Evolutionary conservation across 2,113 vertebrate genomes (phyloP), one percentile per base, ranked within the genome.

Genomic region (Dipodomys ordii): DNA sequence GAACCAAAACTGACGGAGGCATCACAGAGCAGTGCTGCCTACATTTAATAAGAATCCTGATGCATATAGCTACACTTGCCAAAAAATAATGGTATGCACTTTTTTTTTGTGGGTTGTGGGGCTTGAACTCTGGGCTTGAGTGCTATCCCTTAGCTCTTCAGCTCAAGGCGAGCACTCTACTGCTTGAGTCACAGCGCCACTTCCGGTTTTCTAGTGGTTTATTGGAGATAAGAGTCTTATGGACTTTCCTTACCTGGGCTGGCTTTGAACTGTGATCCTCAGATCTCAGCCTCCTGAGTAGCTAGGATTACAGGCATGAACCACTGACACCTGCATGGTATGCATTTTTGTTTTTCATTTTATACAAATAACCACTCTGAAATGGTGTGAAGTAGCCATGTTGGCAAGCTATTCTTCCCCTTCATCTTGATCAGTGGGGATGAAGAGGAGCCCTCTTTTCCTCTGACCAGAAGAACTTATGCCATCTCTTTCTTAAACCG

Each of bases 41-140:
- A 12, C 9, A 62, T 57, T 1, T 22, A n/a, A 11, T 2, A 60
- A 57, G 4, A 18, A 18, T 57, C 6, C n/a, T 80, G 20, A 18
- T 4, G 18, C 12, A 4, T 4, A 11, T 0, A 19, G 15, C 23
- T 39, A 9, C 0, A 0, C 13, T 80, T 32, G 4, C 30, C 23
- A 28, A 72, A 3, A 22, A 67, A 32, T 35, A 23, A 23, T 25
- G 1, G 0, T 6, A 5, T 10, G 28, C 67, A 78, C 28, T 23
- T 11, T 73, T 67, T 35, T 8, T 77, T 79, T 3, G 39, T 39
- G 39, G 39, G 39, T 39, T 5, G 3, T 39, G 39, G 39, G 39
- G 39, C 39, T 39, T 39, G 39, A 39, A 39, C 39, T 39, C 39
- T 39, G 39, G 39, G 3, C 39, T 39, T 39, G 39, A 3, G 39